Conservation (phyloP, 2,113 vertebrate species). For the Cygnus atratus region DNA sequence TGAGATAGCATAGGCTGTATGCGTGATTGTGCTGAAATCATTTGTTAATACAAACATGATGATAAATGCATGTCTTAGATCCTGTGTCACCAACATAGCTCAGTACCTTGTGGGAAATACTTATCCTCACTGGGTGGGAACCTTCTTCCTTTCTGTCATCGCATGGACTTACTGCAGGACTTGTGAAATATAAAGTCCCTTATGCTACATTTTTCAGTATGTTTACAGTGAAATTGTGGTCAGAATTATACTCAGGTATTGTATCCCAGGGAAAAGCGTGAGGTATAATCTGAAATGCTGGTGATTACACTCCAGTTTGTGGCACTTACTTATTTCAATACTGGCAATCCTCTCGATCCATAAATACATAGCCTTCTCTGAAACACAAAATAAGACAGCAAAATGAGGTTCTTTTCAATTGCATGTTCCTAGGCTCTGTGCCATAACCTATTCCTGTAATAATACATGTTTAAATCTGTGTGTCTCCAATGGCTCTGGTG, state of each 20-base stretch:
- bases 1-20: background rate
- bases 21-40: background rate
- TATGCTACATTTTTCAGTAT: no score
- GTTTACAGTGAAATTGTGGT: background rate
- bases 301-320: background rate
- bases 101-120: background rate
- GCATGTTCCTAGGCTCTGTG: background rate
- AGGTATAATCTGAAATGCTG: background rate
- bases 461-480: background rate
- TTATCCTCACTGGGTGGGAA: background rate
- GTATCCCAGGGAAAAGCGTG: background rate
- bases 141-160: background rate
- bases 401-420: background rate
- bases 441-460: background rate
- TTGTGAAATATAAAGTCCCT: background rate
- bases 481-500: background rate
- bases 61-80: background rate
- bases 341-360: background rate
- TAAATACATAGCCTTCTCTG: background rate
- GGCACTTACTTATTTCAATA: background rate
- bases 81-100: background rate
- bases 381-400: background rate
- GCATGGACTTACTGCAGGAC: background rate
- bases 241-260: background rate
- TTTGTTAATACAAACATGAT: background rate